A percentile compares a stretch with the other conserved stretches of the same genome.
phyloP scores from a whole-genome alignment of 2,797 vertebrate species.

The Cichlasoma orientale region DNA sequence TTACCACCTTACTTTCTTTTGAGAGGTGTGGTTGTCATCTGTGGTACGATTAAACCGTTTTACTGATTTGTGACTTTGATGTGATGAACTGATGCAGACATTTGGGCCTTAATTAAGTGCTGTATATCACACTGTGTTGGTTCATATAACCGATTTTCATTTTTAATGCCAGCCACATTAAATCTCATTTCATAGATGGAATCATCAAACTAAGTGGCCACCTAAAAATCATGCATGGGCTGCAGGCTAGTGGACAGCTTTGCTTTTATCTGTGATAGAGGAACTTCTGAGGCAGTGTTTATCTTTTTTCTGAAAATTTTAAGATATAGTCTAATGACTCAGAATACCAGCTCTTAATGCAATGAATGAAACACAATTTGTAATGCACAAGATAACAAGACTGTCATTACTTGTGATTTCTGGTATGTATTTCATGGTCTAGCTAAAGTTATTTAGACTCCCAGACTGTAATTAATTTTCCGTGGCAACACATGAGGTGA shows the following conservation, averaged over 20 bases:
- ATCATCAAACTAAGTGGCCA: not conserved
- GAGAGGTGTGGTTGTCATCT: not conserved
- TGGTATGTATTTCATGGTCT: not conserved
- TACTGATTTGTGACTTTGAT: slow-evolving; percentile 6
- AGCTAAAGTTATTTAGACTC: not conserved
- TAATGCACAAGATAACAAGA: not conserved
- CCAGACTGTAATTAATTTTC: not conserved
- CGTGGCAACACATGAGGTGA: not conserved
- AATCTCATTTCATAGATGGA: not conserved
- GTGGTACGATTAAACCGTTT: not conserved
- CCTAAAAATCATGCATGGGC: not conserved
- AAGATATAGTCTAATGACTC: not conserved
- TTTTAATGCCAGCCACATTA: slow-evolving; percentile 2
- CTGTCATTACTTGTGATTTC: not conserved
- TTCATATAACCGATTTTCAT: not conserved
- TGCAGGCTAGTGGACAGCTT: not conserved
- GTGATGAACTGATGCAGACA: not conserved
- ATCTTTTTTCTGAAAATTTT: not conserved
- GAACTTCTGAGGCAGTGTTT: too few relatives aligned
- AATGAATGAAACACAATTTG: not conserved
- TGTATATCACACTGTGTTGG: not conserved
- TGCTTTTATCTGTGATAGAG: not conserved
- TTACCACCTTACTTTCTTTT: not conserved
- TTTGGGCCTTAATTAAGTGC: slow-evolving; percentile 4
- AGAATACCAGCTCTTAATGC: not conserved